Conservation (phyloP, 92 coral and sea anemone species). For the Hydrozoanthus gracilis region DNA sequence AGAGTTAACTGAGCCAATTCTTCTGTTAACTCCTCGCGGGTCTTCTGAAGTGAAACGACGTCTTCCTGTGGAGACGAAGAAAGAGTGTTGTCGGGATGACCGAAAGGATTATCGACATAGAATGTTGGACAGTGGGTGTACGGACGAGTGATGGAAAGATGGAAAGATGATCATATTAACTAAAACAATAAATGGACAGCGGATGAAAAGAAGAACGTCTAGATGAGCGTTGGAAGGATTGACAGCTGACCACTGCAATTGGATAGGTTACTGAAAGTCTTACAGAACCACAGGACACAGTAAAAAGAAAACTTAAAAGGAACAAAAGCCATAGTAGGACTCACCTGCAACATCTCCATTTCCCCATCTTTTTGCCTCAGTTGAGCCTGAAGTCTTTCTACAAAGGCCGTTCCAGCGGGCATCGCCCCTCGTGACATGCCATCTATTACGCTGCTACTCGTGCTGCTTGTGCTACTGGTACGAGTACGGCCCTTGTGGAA, state of each 20-base stretch:
- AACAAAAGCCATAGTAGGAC: not conserved
- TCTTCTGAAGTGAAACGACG: conserved; percentile 73
- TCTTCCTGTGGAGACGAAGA: conserved; percentile 67
- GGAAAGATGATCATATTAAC: not conserved
- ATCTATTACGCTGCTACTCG: conserved; percentile 72
- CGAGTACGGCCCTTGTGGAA: conserved; percentile 59
- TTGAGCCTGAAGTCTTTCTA: conserved; percentile 96
- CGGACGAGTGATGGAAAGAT: not conserved
- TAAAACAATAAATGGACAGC: not conserved
- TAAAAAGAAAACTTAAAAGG: too few species aligned
- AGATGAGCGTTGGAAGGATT: too few species aligned
- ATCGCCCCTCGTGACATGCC: conserved; percentile 76
- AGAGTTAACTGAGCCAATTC: conserved; percentile 75
- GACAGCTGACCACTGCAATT: too few species aligned
- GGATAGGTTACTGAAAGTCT: too few species aligned
- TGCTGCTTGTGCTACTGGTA: conserved; percentile 63
- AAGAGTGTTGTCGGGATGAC: not conserved
- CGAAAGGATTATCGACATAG: not conserved
- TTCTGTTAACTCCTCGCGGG: conserved; percentile 91
- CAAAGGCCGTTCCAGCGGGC: conserved; percentile 79
- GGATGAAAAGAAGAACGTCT: not conserved
- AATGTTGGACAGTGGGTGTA: not conserved
- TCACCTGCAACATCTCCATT: conserved; percentile 89
- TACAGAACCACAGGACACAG: not conserved
- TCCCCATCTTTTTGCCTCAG: conserved; percentile 98